Base-by-base conservation (phyloP, 2,888 invertebrate genomes). In the Belgica antarctica region DNA sequence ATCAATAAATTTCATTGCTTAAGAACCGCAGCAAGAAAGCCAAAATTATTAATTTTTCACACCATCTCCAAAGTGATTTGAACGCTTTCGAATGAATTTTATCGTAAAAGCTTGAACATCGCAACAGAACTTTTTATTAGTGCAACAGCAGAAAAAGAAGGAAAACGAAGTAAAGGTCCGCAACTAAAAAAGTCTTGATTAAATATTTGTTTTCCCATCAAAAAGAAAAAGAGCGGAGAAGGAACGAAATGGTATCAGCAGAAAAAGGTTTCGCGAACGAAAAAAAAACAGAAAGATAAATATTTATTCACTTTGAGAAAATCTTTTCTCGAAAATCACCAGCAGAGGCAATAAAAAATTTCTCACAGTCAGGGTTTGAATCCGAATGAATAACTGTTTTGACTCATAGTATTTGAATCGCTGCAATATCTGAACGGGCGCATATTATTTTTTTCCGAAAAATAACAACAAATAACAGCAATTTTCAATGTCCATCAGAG, bases 141-240 rank as follows among this genome's bases (percentile, higher is more conserved):
- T 31, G 34, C 34, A 8, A 12, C 34, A 31, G 34, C 34, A 31
- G 34, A 10, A 10, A 59, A 59, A 59, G 25, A 25, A 52, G 15
- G 2, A 3, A 15, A 52, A 25, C 1, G 28, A 59, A 59, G 59
- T n/a, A 27, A 59, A 59, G 28, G 22, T 19, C 24, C 17, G 52
- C 52, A 59, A 59, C 15, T 19, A 59, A 59, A 25, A n/a, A 25
- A 59, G 24, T 59, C 59, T 59, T 59, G 59, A 59, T 59, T 59
- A 59, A 59, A 59, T 59, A 59, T 59, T 59, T 59, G 59, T 59
- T 59, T 59, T 59, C 27, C n/a, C 27, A 25, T 59, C 59, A 59
- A 59, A 12, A 22, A 12, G 59, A 59, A 24, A 24, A 59, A 59
- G n/a, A 46, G 63, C 41, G 27, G n/a, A 63, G 41, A 46, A 31